These are phyloP conservation scores for Drosophila mojavensis DNA, from an alignment of 1,140 invertebrate genomes.

Conservation along the genomic window DNA sequence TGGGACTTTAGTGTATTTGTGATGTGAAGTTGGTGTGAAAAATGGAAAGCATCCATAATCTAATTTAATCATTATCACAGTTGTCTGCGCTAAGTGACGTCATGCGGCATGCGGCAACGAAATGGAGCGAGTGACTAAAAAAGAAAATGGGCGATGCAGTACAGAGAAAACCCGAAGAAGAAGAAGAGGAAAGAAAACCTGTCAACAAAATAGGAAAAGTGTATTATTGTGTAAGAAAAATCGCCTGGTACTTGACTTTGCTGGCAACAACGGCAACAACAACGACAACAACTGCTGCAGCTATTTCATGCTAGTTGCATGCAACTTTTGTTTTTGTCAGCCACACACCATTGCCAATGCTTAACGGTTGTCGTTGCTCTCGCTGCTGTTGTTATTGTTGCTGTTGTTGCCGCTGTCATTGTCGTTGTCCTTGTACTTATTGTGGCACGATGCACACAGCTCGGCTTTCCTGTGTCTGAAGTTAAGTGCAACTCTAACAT, in stretches of 20 bases:
- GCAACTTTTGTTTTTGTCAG: constrained; percentile 80
- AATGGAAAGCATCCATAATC: constrained; percentile 81
- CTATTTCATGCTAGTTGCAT: constrained; percentile 78
- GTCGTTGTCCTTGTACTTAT: constrained; percentile 70
- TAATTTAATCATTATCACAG: constrained; percentile 82
- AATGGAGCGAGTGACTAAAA: constrained; percentile 15
- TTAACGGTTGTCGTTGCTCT: constrained; percentile 18
- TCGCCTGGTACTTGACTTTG: constrained; percentile 76
- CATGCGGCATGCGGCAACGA: constrained; percentile 44
- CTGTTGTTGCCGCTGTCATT: constrained; percentile 31
- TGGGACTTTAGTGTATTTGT: constrained; percentile 9
- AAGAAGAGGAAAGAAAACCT: constrained; percentile 44
- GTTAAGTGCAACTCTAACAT: constrained; percentile 82
- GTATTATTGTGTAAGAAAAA: constrained; percentile 81
- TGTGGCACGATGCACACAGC: constrained; percentile 54
- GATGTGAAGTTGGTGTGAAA: constrained; percentile 70
- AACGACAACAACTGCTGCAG: constrained; percentile 48
- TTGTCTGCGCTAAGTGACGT: constrained; percentile 79
- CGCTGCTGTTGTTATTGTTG: not conserved
- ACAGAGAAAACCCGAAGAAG: not conserved
- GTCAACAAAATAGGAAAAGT: constrained; percentile 78
- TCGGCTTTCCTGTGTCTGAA: constrained; percentile 75
- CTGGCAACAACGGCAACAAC: constrained; percentile 4
- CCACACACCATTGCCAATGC: constrained; percentile 33
- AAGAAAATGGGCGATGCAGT: not conserved